Conservation (phyloP, 2,113 vertebrate species). For the Euleptes europaea region DNA sequence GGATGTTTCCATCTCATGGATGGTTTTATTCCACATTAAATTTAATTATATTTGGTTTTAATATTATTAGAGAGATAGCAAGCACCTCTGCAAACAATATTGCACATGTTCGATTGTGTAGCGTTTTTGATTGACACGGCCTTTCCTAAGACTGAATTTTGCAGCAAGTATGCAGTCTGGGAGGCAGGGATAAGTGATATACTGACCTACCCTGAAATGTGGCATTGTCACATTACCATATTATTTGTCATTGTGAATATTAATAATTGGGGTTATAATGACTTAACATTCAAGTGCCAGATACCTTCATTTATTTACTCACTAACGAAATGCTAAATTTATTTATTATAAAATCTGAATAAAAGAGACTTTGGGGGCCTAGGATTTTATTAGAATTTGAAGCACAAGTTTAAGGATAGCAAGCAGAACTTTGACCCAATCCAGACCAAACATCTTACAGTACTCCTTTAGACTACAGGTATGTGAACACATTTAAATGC, state of each 20-base stretch:
- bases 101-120: neutral
- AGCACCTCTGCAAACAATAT: neutral
- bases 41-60: neutral
- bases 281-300: neutral
- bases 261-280: neutral
- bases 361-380: constrained; percentile 1
- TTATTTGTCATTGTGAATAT: neutral
- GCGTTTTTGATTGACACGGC: neutral
- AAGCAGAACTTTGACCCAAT: neutral
- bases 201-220: neutral
- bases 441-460: neutral
- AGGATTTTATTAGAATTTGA: neutral
- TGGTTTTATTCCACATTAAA: neutral
- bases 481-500: neutral
- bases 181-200: neutral
- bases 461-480: neutral
- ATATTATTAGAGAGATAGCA: neutral
- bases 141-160: neutral
- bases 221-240: no score
- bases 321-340: neutral
- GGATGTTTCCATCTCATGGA: neutral
- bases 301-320: neutral
- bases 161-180: neutral
- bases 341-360: neutral
- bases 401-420: neutral